Evolutionary conservation across 2,888 invertebrate genomes (phyloP).

Genomic region (Buathra laborator): DNA sequence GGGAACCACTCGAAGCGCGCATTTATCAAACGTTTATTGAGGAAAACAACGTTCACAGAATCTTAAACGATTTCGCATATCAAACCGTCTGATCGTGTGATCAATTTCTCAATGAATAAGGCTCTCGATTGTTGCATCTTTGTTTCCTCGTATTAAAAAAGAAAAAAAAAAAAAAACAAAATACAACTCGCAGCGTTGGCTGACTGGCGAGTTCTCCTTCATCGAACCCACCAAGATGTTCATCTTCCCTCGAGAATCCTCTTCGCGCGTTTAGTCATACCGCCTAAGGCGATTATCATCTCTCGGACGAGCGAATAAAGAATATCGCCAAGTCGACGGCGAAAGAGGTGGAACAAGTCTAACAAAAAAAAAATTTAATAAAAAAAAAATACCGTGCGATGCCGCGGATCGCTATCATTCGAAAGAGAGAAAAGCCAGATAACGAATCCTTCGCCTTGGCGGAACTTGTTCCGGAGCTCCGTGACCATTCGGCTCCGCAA

Average conservation of each 20-base stretch:
- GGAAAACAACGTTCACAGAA: no score
- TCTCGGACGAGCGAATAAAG: slow-evolving; percentile 67
- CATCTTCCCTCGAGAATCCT: slow-evolving; percentile 65
- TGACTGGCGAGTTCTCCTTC: not conserved
- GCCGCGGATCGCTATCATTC: slow-evolving; percentile 65
- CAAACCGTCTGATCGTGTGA: no score
- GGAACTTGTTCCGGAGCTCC: slow-evolving; percentile 64
- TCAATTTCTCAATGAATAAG: no score
- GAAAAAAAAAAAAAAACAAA: no score
- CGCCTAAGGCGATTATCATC: slow-evolving; percentile 70
- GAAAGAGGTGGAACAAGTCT: slow-evolving; percentile 45
- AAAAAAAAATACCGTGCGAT: slow-evolving; percentile 52
- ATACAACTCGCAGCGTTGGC: not conserved
- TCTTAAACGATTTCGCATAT: no score
- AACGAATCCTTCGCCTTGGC: slow-evolving; percentile 71
- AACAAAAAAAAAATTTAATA: slow-evolving; percentile 7
- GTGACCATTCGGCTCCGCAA: slow-evolving; percentile 22
- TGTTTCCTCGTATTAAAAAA: no score
- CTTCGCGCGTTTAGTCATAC: slow-evolving; percentile 77
- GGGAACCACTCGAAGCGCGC: no score
- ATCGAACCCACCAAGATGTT: slow-evolving; percentile 5
- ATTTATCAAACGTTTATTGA: no score
- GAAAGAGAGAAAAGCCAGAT: slow-evolving; percentile 38
- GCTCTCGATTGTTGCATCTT: no score
- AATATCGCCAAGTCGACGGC: slow-evolving; percentile 14